Conservation (phyloP, 1,140 invertebrate species). For the Drosophila saltans region DNA sequence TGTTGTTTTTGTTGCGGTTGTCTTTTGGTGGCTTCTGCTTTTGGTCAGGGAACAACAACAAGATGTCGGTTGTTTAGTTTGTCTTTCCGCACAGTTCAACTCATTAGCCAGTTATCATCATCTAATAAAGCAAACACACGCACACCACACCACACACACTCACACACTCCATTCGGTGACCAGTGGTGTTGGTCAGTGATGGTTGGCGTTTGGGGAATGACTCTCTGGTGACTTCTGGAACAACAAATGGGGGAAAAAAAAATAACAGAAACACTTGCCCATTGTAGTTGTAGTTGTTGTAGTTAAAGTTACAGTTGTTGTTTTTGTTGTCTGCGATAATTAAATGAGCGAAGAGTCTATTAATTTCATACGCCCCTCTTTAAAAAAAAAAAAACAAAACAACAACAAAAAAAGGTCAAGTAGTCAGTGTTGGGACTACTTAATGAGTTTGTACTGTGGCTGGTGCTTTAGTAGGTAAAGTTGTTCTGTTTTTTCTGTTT, state of each 20-base stretch:
- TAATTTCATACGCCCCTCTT: constrained; percentile 77
- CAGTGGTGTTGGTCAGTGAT: background rate
- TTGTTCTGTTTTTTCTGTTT: constrained; percentile 30
- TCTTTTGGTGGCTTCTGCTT: constrained; percentile 49
- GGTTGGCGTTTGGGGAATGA: background rate
- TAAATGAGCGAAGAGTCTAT: constrained; percentile 74
- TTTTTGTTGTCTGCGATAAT: constrained; percentile 60
- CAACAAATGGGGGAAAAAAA: constrained; percentile 17
- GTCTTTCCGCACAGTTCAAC: constrained; percentile 67
- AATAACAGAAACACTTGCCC: constrained; percentile 57
- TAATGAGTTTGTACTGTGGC: constrained; percentile 57
- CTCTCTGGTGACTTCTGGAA: constrained; percentile 30
- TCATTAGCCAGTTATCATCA: constrained; percentile 81
- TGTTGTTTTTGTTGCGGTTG: constrained; percentile 14
- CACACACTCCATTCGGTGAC: constrained; percentile 15
- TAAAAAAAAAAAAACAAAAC: constrained; percentile 25
- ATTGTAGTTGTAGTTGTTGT: constrained; percentile 58
- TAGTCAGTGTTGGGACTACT: constrained; percentile 40
- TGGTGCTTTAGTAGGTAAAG: constrained; percentile 49
- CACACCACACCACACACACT: constrained; percentile 20
- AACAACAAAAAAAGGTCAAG: background rate
- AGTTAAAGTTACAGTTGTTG: constrained; percentile 27
- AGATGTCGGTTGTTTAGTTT: constrained; percentile 12
- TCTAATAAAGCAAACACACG: constrained; percentile 73
- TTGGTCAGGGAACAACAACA: constrained; percentile 51